These are phyloP conservation scores for Rhabdomys pumilio DNA, from an alignment of 2,797 vertebrate species.

Conservation along the genomic window DNA sequence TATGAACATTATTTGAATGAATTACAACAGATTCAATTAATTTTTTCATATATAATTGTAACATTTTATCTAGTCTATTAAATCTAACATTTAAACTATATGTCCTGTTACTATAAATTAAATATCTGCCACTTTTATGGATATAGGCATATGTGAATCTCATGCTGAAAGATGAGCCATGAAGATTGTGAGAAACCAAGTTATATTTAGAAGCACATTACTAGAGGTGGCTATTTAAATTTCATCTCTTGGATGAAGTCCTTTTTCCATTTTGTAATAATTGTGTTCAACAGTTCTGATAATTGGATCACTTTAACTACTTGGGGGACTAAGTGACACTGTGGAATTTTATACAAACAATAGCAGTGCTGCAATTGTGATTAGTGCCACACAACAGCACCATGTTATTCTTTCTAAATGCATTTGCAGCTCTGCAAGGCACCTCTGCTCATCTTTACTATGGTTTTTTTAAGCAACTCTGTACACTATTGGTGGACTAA, in stretches of 20 bases:
- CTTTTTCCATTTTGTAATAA: slow-evolving; percentile 67
- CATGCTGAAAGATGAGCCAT: slow-evolving; percentile 77
- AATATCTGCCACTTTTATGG: slow-evolving; percentile 82
- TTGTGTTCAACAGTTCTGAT: slow-evolving; percentile 50
- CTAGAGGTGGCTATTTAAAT: slow-evolving; percentile 70
- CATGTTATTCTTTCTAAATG: slow-evolving; percentile 15
- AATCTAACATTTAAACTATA: slow-evolving; percentile 83
- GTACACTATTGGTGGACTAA: background rate
- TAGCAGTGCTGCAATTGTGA: background rate
- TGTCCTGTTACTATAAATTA: slow-evolving; percentile 79
- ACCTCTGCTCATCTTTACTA: background rate
- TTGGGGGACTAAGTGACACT: background rate
- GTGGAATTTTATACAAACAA: slow-evolving; percentile 54
- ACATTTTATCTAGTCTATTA: slow-evolving; percentile 83
- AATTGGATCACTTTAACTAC: slow-evolving; percentile 63
- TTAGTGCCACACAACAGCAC: slow-evolving; percentile 41
- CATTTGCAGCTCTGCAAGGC: background rate
- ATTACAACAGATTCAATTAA: slow-evolving; percentile 80
- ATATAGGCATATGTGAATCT: slow-evolving; percentile 82
- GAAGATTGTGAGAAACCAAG: slow-evolving; percentile 71
- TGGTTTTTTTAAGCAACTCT: background rate
- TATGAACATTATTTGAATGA: slow-evolving; percentile 78
- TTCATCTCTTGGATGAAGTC: slow-evolving; percentile 61
- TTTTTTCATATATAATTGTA: slow-evolving; percentile 81
- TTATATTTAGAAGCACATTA: slow-evolving; percentile 82